Evolutionary conservation across 2,888 invertebrate species (phyloP), one percentile per base, ranked within the genome.

Genomic region (Octodonta nipae): DNA sequence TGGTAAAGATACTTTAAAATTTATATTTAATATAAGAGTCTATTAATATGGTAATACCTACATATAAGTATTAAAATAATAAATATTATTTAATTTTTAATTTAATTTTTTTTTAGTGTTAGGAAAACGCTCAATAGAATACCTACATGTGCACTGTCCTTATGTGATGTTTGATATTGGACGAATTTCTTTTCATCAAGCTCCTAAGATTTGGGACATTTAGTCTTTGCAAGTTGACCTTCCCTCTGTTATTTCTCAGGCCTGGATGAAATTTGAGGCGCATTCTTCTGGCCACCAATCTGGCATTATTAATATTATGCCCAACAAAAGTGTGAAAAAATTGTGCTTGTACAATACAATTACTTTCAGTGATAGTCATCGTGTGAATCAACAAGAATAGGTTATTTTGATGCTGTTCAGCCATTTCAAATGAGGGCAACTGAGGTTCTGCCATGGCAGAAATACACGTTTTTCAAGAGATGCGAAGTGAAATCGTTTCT

Each of bases 301-400:
- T 50, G 16, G 50, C 49, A 31, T 47, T n/a, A n/a, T n/a, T n/a
- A n/a, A n/a, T n/a, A n/a, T n/a, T n/a, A n/a, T n/a, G n/a, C n/a
- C n/a, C n/a, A n/a, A n/a, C n/a, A n/a, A 60, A 47, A 17, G 61
- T 48, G 40, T 65, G 65, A 36, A 61, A 58, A 47, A 63, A 65
- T 40, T 63, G 59, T 27, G 63, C 63, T 41, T 57, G 54, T 34
- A 65, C 52, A 33, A 61, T 56, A 46, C 55, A 57, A 44, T 60
- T 60, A 41, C 51, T 51, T 38, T 63, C 58, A 29, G 60, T 57
- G 42, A 65, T 54, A 15, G 62, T 63, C 53, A 66, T 56, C 32
- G 64, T 65, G 49, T 65, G 64, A 36, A 66, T 55, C 44, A 65
- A 45, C 37, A 62, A 43, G 44, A 51, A 58, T 44, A 29, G 15